Percentiles rank a stretch among this genome's conserved stretches.
These are phyloP conservation scores for Anthopleura sola DNA, from an alignment of 64 coral and sea anemone genomes.

Conservation along the genomic window DNA sequence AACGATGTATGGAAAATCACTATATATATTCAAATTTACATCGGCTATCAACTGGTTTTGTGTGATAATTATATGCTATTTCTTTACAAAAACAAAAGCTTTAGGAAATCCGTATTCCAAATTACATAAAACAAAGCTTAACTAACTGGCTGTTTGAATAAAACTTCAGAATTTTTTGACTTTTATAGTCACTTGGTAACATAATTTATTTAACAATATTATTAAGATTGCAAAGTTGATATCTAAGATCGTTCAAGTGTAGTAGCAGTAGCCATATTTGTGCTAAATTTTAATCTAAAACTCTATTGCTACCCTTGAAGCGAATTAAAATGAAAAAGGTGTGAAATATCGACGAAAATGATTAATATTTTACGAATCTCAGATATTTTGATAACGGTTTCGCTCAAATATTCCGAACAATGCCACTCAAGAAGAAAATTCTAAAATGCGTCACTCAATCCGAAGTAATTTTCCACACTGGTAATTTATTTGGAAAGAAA, in stretches of 20 bases:
- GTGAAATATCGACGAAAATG: background rate
- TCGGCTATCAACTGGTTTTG: no score
- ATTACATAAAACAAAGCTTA: no score
- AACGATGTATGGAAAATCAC: no score
- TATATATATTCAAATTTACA: no score
- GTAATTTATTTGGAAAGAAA: background rate
- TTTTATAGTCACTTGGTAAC: no score
- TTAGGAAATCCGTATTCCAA: no score
- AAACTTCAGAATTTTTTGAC: background rate
- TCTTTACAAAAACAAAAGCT: no score
- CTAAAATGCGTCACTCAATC: background rate
- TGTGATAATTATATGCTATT: no score
- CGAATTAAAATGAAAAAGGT: background rate
- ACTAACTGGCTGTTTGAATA: background rate
- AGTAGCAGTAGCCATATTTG: background rate
- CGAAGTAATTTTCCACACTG: background rate
- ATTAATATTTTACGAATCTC: background rate
- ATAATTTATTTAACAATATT: background rate
- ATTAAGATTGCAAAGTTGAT: background rate
- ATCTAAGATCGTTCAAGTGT: background rate
- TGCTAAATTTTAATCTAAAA: background rate
- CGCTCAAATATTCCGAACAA: background rate
- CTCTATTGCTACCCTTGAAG: background rate
- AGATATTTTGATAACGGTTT: background rate
- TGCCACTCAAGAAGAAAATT: background rate